Percentiles rank a stretch among this genome's conserved stretches.
Conservation (phyloP, 2,797 vertebrate genomes). For the Labeo calbasu region DNA sequence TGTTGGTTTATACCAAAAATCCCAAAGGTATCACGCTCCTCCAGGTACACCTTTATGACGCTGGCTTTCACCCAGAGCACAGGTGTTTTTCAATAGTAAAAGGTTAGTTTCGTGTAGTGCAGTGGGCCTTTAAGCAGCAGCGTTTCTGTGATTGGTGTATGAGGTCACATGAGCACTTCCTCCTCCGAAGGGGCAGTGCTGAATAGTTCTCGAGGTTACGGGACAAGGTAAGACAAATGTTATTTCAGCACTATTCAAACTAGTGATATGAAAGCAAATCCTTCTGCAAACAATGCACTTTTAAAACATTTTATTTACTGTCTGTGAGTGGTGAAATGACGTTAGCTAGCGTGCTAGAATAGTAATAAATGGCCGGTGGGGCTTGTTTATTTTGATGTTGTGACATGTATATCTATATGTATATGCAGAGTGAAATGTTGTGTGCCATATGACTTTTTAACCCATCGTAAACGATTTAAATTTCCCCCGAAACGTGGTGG, state of each 20-base stretch:
- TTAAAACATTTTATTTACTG: background rate
- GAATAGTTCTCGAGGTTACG: background rate
- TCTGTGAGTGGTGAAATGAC: background rate
- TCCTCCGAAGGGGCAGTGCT: background rate
- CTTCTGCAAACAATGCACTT: background rate
- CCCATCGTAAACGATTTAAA: background rate
- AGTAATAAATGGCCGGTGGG: background rate
- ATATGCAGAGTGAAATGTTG: background rate
- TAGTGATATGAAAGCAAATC: background rate
- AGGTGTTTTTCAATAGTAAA: background rate
- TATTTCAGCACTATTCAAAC: background rate
- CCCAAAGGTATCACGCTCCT: background rate
- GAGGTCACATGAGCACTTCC: slow-evolving; percentile 1
- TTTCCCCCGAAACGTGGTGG: too few relatives aligned
- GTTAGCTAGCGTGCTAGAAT: background rate
- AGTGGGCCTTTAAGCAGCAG: slow-evolving; percentile 35
- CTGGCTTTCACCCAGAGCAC: background rate
- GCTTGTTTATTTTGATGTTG: background rate
- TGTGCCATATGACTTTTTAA: background rate
- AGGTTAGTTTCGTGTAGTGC: background rate
- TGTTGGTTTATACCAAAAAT: background rate
- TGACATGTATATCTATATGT: background rate
- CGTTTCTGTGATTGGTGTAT: slow-evolving; percentile 19
- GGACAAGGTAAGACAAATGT: background rate
- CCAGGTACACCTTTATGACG: background rate